phyloP scores from a whole-genome alignment of 1,140 invertebrate genomes.

The Scaptomyza pallida region DNA sequence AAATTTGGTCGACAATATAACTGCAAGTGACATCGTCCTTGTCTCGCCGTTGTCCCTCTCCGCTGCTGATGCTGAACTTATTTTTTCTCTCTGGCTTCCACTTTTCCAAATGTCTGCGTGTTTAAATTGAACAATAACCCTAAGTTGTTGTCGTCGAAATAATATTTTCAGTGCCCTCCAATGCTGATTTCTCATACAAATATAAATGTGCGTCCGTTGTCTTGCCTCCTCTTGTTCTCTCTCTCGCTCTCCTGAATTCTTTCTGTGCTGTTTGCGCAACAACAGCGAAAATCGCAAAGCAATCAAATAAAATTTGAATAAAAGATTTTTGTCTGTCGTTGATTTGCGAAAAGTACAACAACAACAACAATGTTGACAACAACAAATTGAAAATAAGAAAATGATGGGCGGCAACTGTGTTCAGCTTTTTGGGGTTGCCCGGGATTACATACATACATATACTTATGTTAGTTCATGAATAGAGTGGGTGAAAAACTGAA shows the following conservation, averaged over 20 bases:
- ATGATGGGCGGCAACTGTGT: conserved; percentile 64
- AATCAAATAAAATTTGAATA: conserved; percentile 83
- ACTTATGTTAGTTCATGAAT: background rate
- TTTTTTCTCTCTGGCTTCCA: conserved; percentile 32
- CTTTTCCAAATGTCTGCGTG: conserved; percentile 74
- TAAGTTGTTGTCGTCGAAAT: conserved; percentile 81
- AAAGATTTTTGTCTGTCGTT: conserved; percentile 82
- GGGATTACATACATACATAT: conserved; percentile 8
- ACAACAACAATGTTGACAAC: conserved; percentile 25
- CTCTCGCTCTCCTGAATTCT: conserved; percentile 1
- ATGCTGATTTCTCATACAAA: conserved; percentile 73
- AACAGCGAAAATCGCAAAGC: conserved; percentile 79
- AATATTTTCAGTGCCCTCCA: conserved; percentile 76
- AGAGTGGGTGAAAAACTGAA: conserved; percentile 8
- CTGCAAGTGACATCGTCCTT: conserved; percentile 61
- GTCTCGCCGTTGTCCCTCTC: conserved; percentile 42
- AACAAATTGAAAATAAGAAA: conserved; percentile 53
- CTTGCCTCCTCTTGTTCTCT: conserved; percentile 1
- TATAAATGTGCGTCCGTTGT: conserved; percentile 51
- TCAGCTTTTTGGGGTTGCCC: conserved; percentile 3
- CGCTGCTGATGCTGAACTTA: conserved; percentile 51
- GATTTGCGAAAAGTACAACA: conserved; percentile 73
- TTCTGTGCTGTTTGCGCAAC: conserved; percentile 33
- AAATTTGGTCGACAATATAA: conserved; percentile 53
- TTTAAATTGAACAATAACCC: conserved; percentile 82